Evolutionary conservation across 2,888 invertebrate genomes (phyloP), one percentile per base, ranked within the genome.

Genomic region (Ichneumoninae sp.): DNA sequence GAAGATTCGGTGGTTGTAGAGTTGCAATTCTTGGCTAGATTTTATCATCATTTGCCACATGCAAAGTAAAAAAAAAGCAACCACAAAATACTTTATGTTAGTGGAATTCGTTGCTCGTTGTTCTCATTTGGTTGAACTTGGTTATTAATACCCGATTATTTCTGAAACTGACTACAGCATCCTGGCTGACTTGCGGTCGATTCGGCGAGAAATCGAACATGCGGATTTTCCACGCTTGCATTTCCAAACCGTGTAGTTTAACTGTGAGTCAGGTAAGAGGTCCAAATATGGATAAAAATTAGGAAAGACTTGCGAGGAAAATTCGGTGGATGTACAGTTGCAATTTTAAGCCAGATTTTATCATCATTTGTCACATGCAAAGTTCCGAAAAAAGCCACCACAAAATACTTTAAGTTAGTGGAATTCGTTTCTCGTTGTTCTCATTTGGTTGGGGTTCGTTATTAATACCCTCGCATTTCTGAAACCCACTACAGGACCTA

Each of bases 161-260:
- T 75, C 57, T 3, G 68, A 77, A 87, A 87, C 89, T 88, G 73
- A 85, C 66, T 74, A 40, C 8, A 8, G 40, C 40, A 40, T 26
- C 40, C 89, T 91, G 91, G 92, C 92, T 92, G 91, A 92, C 89
- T 91, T 92, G 91, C 89, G 88, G 90, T 90, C 91, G 91, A 92
- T 92, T 92, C 91, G 88, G 88, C 89, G 85, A 89, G 89, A 91
- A 92, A 93, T 93, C 89, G 91, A 92, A 92, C 84, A 85, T 87
- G 82, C 84, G 83, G 66, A 3, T 36, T 33, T 52, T n/a, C 19
- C 19, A 5, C n/a, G 22, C 33, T 44, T 16, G 4, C 13, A 33
- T 69, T 60, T 52, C 30, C 8, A 50, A 7, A 60, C 52, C 50
- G 1, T 33, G 30, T 47, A 69, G 5, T 0, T 44, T 0, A 13